Percentiles rank a stretch among this genome's conserved stretches.
Conservation (phyloP, 2,113 vertebrate species). For the Crotalus viridis region DNA sequence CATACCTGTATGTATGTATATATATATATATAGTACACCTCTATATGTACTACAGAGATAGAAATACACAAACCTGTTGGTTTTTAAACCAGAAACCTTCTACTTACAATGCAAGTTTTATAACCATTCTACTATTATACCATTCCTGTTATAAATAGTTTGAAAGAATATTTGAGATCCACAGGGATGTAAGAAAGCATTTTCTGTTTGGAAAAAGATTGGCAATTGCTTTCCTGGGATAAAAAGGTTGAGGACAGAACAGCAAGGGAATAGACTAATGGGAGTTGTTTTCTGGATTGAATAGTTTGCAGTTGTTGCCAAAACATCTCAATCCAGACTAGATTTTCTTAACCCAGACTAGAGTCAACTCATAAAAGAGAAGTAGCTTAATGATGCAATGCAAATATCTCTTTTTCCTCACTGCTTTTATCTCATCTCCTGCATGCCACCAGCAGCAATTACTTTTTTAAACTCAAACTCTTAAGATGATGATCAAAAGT, state of each 20-base stretch:
- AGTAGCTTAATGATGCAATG: not conserved
- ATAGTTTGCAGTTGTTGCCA: not conserved
- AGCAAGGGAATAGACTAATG: not conserved
- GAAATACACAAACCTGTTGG: not conserved
- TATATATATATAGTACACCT: too few species aligned
- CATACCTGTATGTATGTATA: too few species aligned
- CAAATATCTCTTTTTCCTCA: not conserved
- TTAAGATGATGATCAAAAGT: not conserved
- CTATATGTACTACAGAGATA: not conserved
- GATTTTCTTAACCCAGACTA: not conserved
- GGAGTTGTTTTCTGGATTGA: not conserved
- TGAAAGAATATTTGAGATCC: not conserved
- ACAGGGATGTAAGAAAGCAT: not conserved
- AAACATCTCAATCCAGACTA: not conserved
- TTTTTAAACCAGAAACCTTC: not conserved
- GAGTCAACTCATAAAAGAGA: not conserved
- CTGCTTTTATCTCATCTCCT: not conserved
- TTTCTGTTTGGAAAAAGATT: not conserved
- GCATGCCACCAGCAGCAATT: not conserved
- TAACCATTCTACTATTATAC: not conserved
- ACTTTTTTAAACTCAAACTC: not conserved
- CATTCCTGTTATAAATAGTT: not conserved
- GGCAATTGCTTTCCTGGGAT: not conserved
- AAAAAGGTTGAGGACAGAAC: not conserved
- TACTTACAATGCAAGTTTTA: not conserved